These are phyloP conservation scores for Aphidius gifuensis DNA, from an alignment of 1,140 invertebrate species.

Conservation along the genomic window DNA sequence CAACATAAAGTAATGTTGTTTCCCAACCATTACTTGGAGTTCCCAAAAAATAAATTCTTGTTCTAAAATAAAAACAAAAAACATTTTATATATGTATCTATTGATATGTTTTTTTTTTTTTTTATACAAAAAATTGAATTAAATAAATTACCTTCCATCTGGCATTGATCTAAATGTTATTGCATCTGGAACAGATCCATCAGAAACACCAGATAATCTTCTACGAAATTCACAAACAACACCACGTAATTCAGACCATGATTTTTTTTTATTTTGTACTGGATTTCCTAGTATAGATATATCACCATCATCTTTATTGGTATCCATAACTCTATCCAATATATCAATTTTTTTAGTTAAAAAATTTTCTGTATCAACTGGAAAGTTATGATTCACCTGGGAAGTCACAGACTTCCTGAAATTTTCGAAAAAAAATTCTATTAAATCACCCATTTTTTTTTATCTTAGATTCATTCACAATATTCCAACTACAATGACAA, in stretches of 20 bases:
- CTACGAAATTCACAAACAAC: conserved; percentile 80
- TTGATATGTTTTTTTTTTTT: background rate
- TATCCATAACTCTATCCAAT: conserved; percentile 31
- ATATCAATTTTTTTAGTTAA: background rate
- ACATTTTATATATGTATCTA: conserved; percentile 2
- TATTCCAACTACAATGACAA: too few relatives aligned
- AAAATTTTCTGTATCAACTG: background rate
- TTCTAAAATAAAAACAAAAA: conserved; percentile 45
- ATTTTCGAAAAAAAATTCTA: conserved; percentile 3
- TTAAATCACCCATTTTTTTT: background rate
- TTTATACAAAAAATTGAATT: background rate
- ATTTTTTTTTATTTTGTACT: conserved; percentile 36
- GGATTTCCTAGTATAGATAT: conserved; percentile 19
- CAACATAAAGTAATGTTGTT: conserved; percentile 81
- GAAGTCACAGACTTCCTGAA: background rate
- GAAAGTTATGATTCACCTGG: background rate
- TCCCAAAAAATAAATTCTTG: conserved; percentile 85
- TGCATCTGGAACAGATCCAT: conserved; percentile 71
- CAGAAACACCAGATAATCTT: conserved; percentile 71
- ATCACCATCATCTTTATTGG: conserved; percentile 31
- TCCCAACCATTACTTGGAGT: conserved; percentile 81
- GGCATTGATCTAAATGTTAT: conserved; percentile 75
- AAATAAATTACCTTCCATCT: conserved; percentile 58
- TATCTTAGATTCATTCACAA: too few relatives aligned
- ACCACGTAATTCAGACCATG: conserved; percentile 77